phyloP scores from a whole-genome alignment of 2,113 vertebrate species.

The Syrrhaptes paradoxus region DNA sequence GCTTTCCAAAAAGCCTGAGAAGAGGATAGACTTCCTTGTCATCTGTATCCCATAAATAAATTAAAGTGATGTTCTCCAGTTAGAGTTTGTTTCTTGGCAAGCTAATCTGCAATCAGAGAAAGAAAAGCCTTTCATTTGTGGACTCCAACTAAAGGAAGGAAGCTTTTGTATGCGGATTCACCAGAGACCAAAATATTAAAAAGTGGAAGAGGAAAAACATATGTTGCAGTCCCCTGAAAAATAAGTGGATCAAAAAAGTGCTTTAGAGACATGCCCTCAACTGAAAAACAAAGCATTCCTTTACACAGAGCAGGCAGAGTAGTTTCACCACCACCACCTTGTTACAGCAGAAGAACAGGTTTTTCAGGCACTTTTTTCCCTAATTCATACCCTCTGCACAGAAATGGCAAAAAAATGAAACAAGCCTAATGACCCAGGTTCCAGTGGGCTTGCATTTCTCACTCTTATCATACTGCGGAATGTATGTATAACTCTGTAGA shows the following conservation, averaged over 20 bases:
- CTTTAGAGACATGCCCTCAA: constrained; percentile 39
- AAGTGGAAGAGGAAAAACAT: constrained; percentile 79
- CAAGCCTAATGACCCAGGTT: not conserved
- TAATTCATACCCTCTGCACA: not conserved
- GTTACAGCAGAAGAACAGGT: not conserved
- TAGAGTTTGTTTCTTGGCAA: constrained; percentile 83
- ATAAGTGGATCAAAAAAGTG: constrained; percentile 42
- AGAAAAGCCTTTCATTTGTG: constrained; percentile 82
- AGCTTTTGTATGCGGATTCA: constrained; percentile 78
- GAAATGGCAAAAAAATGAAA: not conserved
- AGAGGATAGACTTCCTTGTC: constrained; percentile 81
- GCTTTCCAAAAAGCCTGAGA: constrained; percentile 77
- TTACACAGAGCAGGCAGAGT: not conserved
- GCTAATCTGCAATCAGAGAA: constrained; percentile 79
- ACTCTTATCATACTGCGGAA: not conserved
- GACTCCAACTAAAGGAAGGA: constrained; percentile 79
- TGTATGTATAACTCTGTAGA: not conserved
- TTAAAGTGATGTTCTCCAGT: constrained; percentile 85
- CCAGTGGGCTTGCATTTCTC: not conserved
- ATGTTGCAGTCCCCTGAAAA: constrained; percentile 62
- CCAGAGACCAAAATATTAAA: constrained; percentile 80
- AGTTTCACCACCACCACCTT: not conserved
- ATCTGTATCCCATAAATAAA: constrained; percentile 87
- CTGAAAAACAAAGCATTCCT: constrained; percentile 20
- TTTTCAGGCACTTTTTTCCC: not conserved